Conservation (phyloP, 2,888 invertebrate species). For the Drosophila suboccidentalis region DNA sequence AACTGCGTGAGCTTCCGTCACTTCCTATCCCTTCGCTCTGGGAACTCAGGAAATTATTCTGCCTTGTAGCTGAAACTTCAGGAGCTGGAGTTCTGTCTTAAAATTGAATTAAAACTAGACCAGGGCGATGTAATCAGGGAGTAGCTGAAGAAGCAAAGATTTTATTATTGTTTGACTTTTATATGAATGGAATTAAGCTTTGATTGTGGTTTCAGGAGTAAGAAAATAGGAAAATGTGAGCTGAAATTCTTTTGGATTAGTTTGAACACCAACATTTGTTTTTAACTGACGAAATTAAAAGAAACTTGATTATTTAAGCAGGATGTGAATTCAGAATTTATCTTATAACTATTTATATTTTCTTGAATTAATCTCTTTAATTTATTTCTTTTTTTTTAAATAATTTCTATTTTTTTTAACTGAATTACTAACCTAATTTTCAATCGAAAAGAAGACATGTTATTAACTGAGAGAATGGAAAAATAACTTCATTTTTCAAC, state of each 20-base stretch:
- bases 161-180: slow-evolving; percentile 47
- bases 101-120: slow-evolving; percentile 70
- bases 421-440: no score
- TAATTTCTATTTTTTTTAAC: no score
- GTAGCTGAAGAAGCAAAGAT: slow-evolving; percentile 52
- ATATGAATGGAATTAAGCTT: slow-evolving; percentile 30
- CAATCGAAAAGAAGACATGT: no score
- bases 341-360: no score
- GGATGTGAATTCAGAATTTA: no score
- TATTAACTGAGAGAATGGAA: no score
- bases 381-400: no score
- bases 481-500: no score
- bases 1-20: slow-evolving; percentile 64
- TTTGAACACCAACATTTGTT: no score
- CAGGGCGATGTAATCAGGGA: slow-evolving; percentile 38
- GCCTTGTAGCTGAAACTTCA: slow-evolving; percentile 4
- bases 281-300: no score
- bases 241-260: not conserved
- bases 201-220: slow-evolving; percentile 13
- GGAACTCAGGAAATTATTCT: slow-evolving; percentile 59
- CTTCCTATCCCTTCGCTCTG: slow-evolving; percentile 6
- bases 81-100: slow-evolving; percentile 8
- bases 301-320: no score
- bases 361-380: no score
- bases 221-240: not conserved